Conservation (phyloP, 2,113 vertebrate genomes). For the Clinocottus analis region DNA sequence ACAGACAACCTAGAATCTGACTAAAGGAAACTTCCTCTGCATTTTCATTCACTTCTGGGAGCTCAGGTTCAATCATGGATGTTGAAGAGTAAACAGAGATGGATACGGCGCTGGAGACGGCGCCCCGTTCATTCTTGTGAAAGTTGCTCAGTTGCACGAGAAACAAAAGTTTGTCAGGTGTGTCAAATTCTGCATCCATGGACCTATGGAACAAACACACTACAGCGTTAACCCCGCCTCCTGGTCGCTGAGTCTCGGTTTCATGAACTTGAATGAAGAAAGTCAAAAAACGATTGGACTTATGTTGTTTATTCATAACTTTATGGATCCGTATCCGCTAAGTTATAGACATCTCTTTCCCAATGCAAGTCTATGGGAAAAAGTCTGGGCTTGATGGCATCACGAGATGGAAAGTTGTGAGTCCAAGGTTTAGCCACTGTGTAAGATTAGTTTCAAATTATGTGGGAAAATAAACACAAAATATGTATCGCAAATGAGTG, state of each 20-base stretch:
- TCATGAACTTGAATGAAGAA: neutral
- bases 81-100: neutral
- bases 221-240: neutral
- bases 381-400: too few relatives aligned
- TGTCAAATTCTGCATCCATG: neutral
- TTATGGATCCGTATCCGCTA: too few relatives aligned
- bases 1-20: conserved; percentile 45
- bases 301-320: too few relatives aligned
- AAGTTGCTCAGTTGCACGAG: neutral
- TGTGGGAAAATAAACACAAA: too few relatives aligned
- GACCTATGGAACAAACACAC: neutral
- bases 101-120: neutral
- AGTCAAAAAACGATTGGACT: too few relatives aligned
- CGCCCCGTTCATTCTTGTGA: neutral
- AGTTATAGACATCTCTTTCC: too few relatives aligned
- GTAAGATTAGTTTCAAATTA: too few relatives aligned
- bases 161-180: neutral
- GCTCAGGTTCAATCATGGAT: neutral
- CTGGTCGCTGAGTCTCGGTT: neutral
- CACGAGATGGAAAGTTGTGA: too few relatives aligned
- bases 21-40: conserved; percentile 38
- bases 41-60: conserved; percentile 36
- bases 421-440: too few relatives aligned
- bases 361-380: too few relatives aligned
- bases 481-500: too few relatives aligned